These are phyloP conservation scores for Pterocles burchelli DNA, from an alignment of 2,113 vertebrate species.

Conservation along the genomic window DNA sequence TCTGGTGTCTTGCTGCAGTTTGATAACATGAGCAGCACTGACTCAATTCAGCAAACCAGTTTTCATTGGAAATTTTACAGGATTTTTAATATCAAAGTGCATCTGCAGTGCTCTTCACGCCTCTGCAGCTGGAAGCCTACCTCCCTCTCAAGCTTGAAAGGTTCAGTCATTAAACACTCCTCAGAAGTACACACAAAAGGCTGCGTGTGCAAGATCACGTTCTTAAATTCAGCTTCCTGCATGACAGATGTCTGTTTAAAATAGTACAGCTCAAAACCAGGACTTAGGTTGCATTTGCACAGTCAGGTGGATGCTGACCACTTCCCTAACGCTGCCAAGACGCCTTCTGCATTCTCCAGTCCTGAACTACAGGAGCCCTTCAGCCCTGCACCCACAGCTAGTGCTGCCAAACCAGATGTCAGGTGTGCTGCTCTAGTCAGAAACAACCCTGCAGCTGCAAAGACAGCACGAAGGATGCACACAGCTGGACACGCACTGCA, in stretches of 20 bases:
- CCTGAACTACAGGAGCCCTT: not conserved
- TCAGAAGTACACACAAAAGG: not conserved
- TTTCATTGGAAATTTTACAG: not conserved
- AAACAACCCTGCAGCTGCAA: not conserved
- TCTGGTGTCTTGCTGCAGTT: accelerated
- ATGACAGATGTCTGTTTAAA: not conserved
- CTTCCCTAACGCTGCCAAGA: not conserved
- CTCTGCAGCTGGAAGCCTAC: not conserved
- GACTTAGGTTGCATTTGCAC: not conserved
- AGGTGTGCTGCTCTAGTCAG: not conserved
- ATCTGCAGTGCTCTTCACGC: not conserved
- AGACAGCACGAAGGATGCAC: not conserved
- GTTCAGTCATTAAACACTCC: not conserved
- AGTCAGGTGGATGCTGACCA: not conserved
- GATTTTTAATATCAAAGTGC: not conserved
- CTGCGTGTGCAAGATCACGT: accelerated
- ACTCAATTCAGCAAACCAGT: not conserved
- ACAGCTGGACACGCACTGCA: accelerated
- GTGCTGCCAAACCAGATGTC: not conserved
- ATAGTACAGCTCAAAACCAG: not conserved
- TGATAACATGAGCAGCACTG: not conserved
- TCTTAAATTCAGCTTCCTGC: not conserved
- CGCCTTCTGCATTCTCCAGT: accelerated
- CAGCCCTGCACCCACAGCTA: not conserved
- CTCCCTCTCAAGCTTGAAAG: not conserved